Evolutionary conservation across 2,797 vertebrate species (phyloP).

Genomic region (Peromyscus attwateri): DNA sequence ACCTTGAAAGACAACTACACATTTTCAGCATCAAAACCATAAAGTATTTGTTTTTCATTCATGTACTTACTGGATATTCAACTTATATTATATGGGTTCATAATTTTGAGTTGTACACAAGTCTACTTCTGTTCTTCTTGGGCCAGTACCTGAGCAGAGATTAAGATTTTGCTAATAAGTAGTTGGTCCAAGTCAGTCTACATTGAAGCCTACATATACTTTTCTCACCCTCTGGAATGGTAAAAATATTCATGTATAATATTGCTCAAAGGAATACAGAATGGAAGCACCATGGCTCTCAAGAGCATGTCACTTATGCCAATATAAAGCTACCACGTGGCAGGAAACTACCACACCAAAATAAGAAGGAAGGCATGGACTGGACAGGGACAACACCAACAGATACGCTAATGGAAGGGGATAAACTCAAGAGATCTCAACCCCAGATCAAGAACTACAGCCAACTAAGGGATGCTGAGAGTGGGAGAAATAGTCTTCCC

Average conservation of each 20-base stretch:
- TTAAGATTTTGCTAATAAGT: conserved; percentile 23
- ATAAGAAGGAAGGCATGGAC: not conserved
- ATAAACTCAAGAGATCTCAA: not conserved
- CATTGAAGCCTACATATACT: not conserved
- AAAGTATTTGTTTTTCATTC: conserved; percentile 48
- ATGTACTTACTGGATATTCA: not conserved
- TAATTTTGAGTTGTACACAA: not conserved
- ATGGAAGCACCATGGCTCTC: not conserved
- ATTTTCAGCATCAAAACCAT: conserved; percentile 26
- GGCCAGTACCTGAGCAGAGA: not conserved
- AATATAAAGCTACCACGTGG: not conserved
- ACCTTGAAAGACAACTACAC: conserved; percentile 56
- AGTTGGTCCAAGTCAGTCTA: conserved; percentile 19
- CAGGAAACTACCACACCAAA: conserved; percentile 20
- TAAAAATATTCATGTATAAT: not conserved
- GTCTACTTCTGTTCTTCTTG: not conserved
- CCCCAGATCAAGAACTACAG: not conserved
- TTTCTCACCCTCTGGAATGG: not conserved
- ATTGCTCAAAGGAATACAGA: conserved; percentile 4
- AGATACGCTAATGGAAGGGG: not conserved
- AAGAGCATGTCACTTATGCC: not conserved
- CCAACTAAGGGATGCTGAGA: not conserved
- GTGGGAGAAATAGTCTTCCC: not conserved
- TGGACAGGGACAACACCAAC: not conserved
- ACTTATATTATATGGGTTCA: not conserved